Base-by-base conservation (phyloP, 2,113 vertebrate genomes). In the Anguilla japonica region DNA sequence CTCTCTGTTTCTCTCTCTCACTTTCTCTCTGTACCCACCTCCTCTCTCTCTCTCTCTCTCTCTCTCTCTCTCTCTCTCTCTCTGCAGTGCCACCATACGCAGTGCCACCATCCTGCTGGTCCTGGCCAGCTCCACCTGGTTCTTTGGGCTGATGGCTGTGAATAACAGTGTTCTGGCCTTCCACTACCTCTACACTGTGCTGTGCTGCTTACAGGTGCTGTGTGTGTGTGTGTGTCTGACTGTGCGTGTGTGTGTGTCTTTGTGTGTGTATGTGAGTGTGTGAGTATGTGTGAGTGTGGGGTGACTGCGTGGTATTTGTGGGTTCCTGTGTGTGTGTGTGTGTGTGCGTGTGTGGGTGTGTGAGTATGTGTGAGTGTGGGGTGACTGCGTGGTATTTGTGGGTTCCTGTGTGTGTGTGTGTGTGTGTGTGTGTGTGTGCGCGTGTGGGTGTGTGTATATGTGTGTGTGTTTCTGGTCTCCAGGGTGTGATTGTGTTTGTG, bases 131-230 rank as follows among this genome's bases (percentile, higher is more conserved):
- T 96, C 97, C 93, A 97, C 97, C 93, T 99, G 98, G 98, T 96
- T 99, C 83, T 99, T 98, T 93, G 98, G 98, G 87, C 97, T 99
- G 87, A 97, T 99, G 96, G 98, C 98, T 50, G 97, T 99, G 89
- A 99, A 99, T 95, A 98, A 99, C 96, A 99, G 97, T 92, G 94
- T 99, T 93, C 96, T 99, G 94, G 97, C 97, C 90, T 99, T 99
- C 95, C 97, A 99, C 96, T 99, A 99, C 96, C 97, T 99, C 95
- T 98, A 99, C 83, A 93, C 97, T 84, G 93, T 98, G 87, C 97
- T 99, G 92, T 99, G 97, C 92, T 95, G 98, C 43, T 93, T 99
- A 89, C 98, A 99, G 98, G 98, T 99, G 95, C 85, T 79, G 41
- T 75, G 82, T 83, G 79, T 86, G 50, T 50, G 57, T 84, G 50